Evolutionary conservation across 2,888 invertebrate genomes (phyloP).

Genomic region (Sinhomidia bicolor): DNA sequence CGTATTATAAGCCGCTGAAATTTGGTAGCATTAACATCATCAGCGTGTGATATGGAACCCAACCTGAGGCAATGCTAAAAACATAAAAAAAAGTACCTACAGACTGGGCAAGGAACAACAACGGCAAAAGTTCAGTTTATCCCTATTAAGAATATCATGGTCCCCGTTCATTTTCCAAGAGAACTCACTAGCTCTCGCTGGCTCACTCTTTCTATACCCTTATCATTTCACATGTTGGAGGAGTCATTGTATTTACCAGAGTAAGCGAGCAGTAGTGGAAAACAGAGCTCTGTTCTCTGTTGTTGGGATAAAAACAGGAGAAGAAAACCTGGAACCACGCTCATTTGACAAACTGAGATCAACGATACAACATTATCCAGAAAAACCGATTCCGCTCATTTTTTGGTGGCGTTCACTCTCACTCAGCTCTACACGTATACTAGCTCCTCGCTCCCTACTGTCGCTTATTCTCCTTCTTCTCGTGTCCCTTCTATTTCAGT

Average conservation of each 20-base stretch:
- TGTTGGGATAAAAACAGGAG: conserved; percentile 16
- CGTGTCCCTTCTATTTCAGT: not conserved
- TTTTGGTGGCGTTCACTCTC: not conserved
- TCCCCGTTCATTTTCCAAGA: not conserved
- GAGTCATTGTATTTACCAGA: not conserved
- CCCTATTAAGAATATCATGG: conserved; percentile 1
- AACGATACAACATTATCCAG: conserved; percentile 52
- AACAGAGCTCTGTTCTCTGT: not conserved
- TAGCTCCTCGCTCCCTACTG: too few relatives aligned
- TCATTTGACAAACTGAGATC: conserved; percentile 65
- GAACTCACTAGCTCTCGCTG: not conserved
- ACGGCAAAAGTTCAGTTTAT: not conserved
- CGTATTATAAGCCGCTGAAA: not conserved
- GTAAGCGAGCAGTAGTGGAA: not conserved
- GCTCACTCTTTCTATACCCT: conserved; percentile 6
- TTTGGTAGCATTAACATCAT: not conserved
- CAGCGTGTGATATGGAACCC: not conserved
- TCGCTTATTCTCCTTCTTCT: not conserved
- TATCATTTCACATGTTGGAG: not conserved
- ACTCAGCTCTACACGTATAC: too few relatives aligned
- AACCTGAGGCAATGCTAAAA: not conserved
- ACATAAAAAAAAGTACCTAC: not conserved
- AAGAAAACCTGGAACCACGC: conserved; percentile 52
- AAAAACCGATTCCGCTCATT: conserved; percentile 14
- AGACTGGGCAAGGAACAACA: not conserved